A percentile compares a stretch with the other conserved stretches of the same genome.
Conservation (phyloP, 2,888 invertebrate genomes). For the Trichopria drosophilae region DNA sequence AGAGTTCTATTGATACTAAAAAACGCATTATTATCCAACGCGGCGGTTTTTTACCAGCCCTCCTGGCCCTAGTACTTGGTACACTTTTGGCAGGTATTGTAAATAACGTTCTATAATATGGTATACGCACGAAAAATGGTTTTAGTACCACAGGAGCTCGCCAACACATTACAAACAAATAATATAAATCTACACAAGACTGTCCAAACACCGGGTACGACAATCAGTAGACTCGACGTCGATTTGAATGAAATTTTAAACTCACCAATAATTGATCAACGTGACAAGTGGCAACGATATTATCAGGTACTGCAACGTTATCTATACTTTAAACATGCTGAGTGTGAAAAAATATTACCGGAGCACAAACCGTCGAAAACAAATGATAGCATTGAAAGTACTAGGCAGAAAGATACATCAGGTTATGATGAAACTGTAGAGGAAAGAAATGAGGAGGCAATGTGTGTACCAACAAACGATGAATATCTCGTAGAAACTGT, state of each 20-base stretch:
- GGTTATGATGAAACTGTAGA: neutral
- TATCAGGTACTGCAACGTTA: slow-evolving; percentile 19
- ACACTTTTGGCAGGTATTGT: too few relatives aligned
- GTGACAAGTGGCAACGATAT: slow-evolving; percentile 26
- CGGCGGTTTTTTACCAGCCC: slow-evolving; percentile 9
- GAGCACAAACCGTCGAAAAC: too few relatives aligned
- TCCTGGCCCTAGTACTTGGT: slow-evolving; percentile 4
- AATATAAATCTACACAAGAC: too few relatives aligned
- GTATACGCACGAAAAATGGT: slow-evolving; percentile 22
- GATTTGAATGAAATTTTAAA: slow-evolving; percentile 29
- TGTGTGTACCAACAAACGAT: neutral
- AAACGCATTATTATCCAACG: slow-evolving; percentile 12
- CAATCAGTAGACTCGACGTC: slow-evolving; percentile 14
- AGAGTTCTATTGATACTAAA: too few relatives aligned
- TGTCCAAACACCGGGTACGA: slow-evolving; percentile 6
- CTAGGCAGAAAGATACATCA: too few relatives aligned
- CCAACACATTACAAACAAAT: too few relatives aligned
- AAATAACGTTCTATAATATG: slow-evolving; percentile 5
- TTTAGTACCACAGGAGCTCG: slow-evolving; percentile 14
- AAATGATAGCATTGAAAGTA: too few relatives aligned
- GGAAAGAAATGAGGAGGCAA: neutral
- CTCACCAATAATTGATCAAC: slow-evolving; percentile 10
- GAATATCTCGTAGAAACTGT: slow-evolving; percentile 2
- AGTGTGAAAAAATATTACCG: too few relatives aligned
- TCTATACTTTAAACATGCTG: slow-evolving; percentile 3